These are phyloP conservation scores for Ptyas mucosa DNA, from an alignment of 2,113 vertebrate species.

Conservation along the genomic window DNA sequence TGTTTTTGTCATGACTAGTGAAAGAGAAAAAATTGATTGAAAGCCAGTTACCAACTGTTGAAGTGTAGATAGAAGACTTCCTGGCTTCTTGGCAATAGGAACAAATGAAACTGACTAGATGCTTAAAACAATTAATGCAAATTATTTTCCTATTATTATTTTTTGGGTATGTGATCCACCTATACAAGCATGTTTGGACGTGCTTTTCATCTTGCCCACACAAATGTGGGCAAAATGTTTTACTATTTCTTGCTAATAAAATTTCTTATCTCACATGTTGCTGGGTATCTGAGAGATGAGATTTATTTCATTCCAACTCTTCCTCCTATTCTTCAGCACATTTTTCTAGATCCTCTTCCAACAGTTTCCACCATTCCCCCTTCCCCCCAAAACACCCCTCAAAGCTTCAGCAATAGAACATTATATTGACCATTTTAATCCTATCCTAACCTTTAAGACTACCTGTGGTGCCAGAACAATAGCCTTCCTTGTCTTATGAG, in stretches of 20 bases:
- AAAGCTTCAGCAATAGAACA: neutral
- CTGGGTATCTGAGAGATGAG: neutral
- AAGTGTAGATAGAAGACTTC: neutral
- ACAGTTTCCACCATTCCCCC: neutral
- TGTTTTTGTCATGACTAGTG: neutral
- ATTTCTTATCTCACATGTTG: neutral
- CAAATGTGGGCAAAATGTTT: neutral
- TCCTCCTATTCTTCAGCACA: neutral
- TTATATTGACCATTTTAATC: neutral
- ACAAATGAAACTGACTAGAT: neutral
- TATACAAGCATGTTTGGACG: neutral
- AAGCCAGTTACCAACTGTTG: neutral
- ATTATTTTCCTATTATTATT: neutral
- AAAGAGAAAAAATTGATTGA: neutral
- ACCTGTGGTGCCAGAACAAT: neutral
- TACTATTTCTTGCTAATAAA: neutral
- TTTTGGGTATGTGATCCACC: neutral
- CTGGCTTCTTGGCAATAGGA: neutral
- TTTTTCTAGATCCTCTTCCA: neutral
- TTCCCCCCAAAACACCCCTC: neutral
- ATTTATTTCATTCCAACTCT: neutral
- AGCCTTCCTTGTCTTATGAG: neutral
- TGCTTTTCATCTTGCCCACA: neutral
- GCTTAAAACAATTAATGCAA: neutral
- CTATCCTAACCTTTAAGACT: neutral